Percentiles rank a stretch among this genome's conserved stretches.
Conservation (phyloP, 2,113 vertebrate genomes). For the Notechis scutatus region DNA sequence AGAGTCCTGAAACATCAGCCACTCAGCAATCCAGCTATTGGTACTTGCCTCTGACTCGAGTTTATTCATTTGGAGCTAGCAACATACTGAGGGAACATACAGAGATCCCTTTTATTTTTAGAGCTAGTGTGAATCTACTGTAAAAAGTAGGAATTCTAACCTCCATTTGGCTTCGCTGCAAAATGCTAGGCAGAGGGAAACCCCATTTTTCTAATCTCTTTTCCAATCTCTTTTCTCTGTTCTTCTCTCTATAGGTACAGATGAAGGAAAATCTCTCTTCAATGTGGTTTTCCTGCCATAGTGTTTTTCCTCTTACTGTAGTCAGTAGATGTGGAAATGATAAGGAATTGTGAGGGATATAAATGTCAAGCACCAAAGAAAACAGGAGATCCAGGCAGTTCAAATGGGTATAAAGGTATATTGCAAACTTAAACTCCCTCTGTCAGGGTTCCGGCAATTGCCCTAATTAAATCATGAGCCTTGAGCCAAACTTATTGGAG, state of each 20-base stretch:
- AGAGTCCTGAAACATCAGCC: neutral
- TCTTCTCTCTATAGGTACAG: neutral
- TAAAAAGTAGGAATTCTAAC: neutral
- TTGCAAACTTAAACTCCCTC: no score
- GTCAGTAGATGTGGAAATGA: neutral
- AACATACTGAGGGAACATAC: neutral
- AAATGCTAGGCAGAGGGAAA: neutral
- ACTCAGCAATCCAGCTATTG: neutral
- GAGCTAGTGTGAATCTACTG: neutral
- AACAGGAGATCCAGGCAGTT: neutral
- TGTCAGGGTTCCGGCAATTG: no score
- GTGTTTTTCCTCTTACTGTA: neutral
- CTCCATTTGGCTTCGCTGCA: neutral
- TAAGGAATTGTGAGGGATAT: neutral
- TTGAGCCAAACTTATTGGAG: no score
- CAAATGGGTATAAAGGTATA: neutral
- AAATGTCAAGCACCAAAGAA: neutral
- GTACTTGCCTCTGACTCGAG: neutral
- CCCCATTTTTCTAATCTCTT: neutral
- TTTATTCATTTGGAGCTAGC: neutral
- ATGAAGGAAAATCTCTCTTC: neutral
- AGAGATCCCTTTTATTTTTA: neutral
- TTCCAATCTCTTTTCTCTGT: neutral
- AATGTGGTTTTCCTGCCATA: neutral
- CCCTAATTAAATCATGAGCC: no score